phyloP scores from a whole-genome alignment of 1,140 invertebrate species.

The Vanessa tameamea region DNA sequence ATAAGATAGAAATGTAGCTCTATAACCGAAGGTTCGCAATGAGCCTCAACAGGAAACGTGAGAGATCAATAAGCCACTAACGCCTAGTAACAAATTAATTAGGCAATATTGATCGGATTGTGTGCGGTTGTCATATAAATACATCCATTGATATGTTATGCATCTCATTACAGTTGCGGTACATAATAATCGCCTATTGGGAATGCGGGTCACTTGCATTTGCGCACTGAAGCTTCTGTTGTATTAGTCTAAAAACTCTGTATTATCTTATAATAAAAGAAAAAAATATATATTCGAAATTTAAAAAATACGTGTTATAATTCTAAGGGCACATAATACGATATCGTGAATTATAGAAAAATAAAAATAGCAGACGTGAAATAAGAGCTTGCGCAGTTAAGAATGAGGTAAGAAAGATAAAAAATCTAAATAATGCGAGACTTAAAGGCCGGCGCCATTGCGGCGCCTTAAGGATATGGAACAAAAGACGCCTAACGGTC shows the following conservation, averaged over 20 bases:
- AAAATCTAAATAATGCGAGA: slow-evolving; percentile 45
- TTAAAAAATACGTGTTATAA: not conserved
- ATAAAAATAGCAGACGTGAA: slow-evolving; percentile 17
- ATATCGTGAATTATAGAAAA: slow-evolving; percentile 5
- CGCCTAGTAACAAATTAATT: slow-evolving; percentile 59
- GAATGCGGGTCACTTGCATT: slow-evolving; percentile 69
- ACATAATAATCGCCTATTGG: slow-evolving; percentile 68
- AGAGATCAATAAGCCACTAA: slow-evolving; percentile 38
- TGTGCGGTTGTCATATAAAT: slow-evolving; percentile 48
- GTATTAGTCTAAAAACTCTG: not conserved
- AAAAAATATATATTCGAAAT: not conserved
- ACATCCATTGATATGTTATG: slow-evolving; percentile 54
- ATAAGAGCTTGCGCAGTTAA: slow-evolving; percentile 17
- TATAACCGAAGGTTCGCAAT: not conserved
- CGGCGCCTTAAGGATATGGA: slow-evolving; percentile 42
- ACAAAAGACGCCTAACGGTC: slow-evolving; percentile 62
- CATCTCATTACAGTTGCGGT: slow-evolving; percentile 70
- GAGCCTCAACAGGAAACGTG: slow-evolving; percentile 19
- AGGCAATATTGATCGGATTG: slow-evolving; percentile 71
- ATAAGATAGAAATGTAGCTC: not conserved
- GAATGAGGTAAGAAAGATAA: slow-evolving; percentile 31
- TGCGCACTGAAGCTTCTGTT: slow-evolving; percentile 30
- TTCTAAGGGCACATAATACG: not conserved
- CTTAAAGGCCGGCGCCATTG: slow-evolving; percentile 50
- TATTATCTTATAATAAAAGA: not conserved